phyloP scores from a whole-genome alignment of 2,113 vertebrate species.

The Melozone crissalis region DNA sequence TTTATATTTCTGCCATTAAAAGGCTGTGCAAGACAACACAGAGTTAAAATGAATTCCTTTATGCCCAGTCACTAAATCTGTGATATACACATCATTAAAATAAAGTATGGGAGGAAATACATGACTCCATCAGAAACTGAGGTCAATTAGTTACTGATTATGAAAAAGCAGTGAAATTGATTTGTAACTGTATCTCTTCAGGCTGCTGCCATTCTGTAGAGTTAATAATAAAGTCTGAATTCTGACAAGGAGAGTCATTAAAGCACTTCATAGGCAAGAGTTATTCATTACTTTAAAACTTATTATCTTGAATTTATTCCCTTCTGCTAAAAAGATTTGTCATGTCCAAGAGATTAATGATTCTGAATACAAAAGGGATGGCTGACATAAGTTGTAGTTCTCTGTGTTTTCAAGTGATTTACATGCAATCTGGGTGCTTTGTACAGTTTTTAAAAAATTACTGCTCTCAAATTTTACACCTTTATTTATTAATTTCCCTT shows the following conservation, averaged over 20 bases:
- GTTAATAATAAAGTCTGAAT: slow-evolving; percentile 80
- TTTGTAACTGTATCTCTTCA: slow-evolving; percentile 74
- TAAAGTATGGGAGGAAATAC: slow-evolving; percentile 69
- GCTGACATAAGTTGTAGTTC: slow-evolving; percentile 51
- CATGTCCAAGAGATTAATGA: slow-evolving; percentile 75
- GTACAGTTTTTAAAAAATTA: neutral
- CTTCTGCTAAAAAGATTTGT: slow-evolving; percentile 69
- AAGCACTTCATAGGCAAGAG: slow-evolving; percentile 63
- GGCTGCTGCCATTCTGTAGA: slow-evolving; percentile 59
- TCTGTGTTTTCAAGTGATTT: slow-evolving; percentile 62
- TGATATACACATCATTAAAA: slow-evolving; percentile 67
- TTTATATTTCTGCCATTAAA: slow-evolving; percentile 56
- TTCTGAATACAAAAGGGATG: slow-evolving; percentile 53
- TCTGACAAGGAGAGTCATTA: slow-evolving; percentile 76
- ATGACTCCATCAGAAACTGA: slow-evolving; percentile 70
- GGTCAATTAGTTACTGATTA: slow-evolving; percentile 79
- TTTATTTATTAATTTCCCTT: slow-evolving; percentile 24
- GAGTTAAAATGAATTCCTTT: slow-evolving; percentile 68
- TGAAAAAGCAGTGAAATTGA: slow-evolving; percentile 74
- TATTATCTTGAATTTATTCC: slow-evolving; percentile 74
- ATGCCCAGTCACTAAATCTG: slow-evolving; percentile 57
- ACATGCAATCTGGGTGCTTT: neutral
- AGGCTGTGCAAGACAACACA: slow-evolving; percentile 26
- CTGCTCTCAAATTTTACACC: neutral
- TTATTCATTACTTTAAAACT: slow-evolving; percentile 74